Evolutionary conservation across 1,140 invertebrate genomes (phyloP).

Genomic region (Pachypeltis micranthus): DNA sequence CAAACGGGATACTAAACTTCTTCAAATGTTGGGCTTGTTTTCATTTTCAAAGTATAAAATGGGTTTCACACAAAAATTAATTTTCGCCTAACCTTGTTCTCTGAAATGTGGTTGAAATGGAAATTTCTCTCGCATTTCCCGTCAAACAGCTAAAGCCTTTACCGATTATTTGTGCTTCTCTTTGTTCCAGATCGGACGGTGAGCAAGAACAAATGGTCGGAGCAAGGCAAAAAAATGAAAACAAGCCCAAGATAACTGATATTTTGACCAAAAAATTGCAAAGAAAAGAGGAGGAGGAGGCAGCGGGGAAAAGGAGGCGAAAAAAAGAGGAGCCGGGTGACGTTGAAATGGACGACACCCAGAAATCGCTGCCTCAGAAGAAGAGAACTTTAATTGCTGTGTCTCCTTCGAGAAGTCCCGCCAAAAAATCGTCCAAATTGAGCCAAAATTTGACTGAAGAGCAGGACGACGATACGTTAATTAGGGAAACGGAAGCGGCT

Average conservation of each 20-base stretch:
- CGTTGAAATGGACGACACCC: conserved; percentile 11
- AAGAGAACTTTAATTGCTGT: conserved; percentile 42
- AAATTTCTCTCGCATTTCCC: too few relatives aligned
- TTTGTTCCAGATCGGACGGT: conserved; percentile 18
- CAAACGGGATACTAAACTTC: too few relatives aligned
- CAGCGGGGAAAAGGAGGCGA: conserved; percentile 16
- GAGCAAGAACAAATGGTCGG: conserved; percentile 13
- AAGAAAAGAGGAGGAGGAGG: conserved; percentile 20
- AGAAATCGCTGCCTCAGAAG: conserved; percentile 42
- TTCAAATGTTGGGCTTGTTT: too few relatives aligned
- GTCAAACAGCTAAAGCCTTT: neutral
- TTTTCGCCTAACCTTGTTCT: too few relatives aligned
- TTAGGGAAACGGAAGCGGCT: conserved; percentile 73
- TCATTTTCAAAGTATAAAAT: too few relatives aligned
- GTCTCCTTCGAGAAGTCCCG: conserved; percentile 37
- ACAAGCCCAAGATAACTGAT: conserved; percentile 20
- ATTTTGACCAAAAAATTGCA: conserved; percentile 19
- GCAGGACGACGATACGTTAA: conserved; percentile 62
- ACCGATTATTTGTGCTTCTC: neutral
- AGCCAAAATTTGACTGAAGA: conserved; percentile 38
- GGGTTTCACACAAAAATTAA: too few relatives aligned
- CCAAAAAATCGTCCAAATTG: conserved; percentile 38
- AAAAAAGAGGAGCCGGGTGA: conserved; percentile 18
- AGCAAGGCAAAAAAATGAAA: conserved; percentile 13
- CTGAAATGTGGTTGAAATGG: too few relatives aligned